Evolutionary conservation across 1,140 invertebrate genomes (phyloP).

Genomic region (Pseudomyrmex cubaensis): DNA sequence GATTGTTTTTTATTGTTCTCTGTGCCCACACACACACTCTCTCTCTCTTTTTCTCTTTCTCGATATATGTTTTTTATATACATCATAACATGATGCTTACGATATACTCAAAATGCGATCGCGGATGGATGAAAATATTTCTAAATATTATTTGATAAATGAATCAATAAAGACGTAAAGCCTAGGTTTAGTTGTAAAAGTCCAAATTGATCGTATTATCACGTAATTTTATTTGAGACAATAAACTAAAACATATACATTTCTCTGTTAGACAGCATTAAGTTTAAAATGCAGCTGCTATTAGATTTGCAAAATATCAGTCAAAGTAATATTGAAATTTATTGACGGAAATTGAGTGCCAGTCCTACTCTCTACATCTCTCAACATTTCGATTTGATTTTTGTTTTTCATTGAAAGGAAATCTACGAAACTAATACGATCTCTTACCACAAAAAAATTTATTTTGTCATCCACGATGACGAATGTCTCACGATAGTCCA

Average conservation of each 20-base stretch:
- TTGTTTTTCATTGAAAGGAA: neutral
- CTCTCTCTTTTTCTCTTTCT: neutral
- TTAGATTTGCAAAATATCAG: neutral
- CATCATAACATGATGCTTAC: neutral
- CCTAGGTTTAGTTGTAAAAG: neutral
- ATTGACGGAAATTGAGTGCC: neutral
- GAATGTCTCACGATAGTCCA: neutral
- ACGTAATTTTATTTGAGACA: constrained; percentile 13
- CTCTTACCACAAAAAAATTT: neutral
- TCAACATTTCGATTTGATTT: neutral
- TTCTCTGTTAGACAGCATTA: neutral
- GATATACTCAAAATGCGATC: neutral
- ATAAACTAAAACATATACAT: neutral
- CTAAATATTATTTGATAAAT: neutral
- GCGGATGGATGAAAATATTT: neutral
- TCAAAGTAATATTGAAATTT: neutral
- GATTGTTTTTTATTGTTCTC: neutral
- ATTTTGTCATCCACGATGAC: neutral
- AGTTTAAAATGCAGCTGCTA: neutral
- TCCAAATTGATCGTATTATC: neutral
- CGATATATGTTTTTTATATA: neutral
- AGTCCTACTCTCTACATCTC: neutral
- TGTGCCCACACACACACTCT: neutral
- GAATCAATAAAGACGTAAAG: neutral
- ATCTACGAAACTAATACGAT: neutral